These are phyloP conservation scores for Anagrus nilaparvatae DNA, from an alignment of 1,140 invertebrate species.

Conservation along the genomic window DNA sequence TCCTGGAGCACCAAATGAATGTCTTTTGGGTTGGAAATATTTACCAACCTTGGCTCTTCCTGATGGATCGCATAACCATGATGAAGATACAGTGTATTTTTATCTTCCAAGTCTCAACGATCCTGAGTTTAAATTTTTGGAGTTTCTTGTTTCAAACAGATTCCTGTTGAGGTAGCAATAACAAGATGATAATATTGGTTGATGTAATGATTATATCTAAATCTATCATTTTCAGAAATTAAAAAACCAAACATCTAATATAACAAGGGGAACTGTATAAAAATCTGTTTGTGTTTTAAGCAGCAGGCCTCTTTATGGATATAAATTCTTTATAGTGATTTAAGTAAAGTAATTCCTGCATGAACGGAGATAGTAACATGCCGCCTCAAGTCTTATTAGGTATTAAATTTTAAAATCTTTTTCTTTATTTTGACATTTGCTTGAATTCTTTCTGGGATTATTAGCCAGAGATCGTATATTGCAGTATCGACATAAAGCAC, in stretches of 20 bases:
- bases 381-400: slow-evolving; percentile 69
- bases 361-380: slow-evolving; percentile 54
- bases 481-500: slow-evolving; percentile 82
- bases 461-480: slow-evolving; percentile 69
- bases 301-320: slow-evolving; percentile 76
- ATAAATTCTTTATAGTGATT: slow-evolving; percentile 88
- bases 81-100: slow-evolving; percentile 93
- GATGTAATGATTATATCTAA: background rate
- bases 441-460: slow-evolving; percentile 50
- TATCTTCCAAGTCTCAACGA: slow-evolving; percentile 83
- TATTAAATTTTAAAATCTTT: no score
- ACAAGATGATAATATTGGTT: no score
- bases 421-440: slow-evolving; percentile 4
- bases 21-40: slow-evolving; percentile 88
- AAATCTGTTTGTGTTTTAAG: slow-evolving; percentile 88
- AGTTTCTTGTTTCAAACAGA: slow-evolving; percentile 95
- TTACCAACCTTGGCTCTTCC: slow-evolving; percentile 89
- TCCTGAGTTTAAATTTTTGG: slow-evolving; percentile 78
- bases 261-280: slow-evolving; percentile 89
- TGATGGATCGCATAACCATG: slow-evolving; percentile 95
- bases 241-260: slow-evolving; percentile 82
- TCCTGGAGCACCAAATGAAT: slow-evolving; percentile 65
- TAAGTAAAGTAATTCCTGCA: slow-evolving; percentile 86
- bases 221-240: slow-evolving; percentile 57
- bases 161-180: slow-evolving; percentile 73